A percentile compares a stretch with the other conserved stretches of the same genome.
phyloP scores from a whole-genome alignment of 1,140 invertebrate genomes.

The Drosophila takahashii region DNA sequence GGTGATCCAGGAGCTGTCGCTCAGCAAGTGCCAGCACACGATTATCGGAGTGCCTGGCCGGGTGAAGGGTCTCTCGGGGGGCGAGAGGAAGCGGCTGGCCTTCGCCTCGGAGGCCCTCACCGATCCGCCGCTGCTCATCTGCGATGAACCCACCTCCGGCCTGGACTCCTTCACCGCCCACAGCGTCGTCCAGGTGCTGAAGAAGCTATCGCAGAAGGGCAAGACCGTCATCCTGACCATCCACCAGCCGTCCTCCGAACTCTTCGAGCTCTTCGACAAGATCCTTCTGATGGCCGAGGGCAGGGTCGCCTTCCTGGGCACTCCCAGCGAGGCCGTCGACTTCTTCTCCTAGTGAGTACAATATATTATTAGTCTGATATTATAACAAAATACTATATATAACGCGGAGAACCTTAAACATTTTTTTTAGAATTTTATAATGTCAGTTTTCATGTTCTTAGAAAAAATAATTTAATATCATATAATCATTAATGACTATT shows the following conservation, averaged over 20 bases:
- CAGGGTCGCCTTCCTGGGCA: slow-evolving; percentile 95
- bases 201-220: slow-evolving; percentile 91
- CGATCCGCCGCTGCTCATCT: slow-evolving; percentile 97
- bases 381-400: not conserved
- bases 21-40: slow-evolving; percentile 94
- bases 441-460: no score
- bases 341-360: slow-evolving; percentile 93
- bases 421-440: no score
- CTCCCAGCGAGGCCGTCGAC: slow-evolving; percentile 89
- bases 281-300: slow-evolving; percentile 96
- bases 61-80: slow-evolving; percentile 97
- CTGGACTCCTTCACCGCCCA: slow-evolving; percentile 94
- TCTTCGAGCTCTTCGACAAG: slow-evolving; percentile 96
- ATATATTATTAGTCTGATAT: not conserved
- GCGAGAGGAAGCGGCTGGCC: slow-evolving; percentile 97
- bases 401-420: no score
- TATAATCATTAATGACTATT: no score
- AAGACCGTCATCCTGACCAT: slow-evolving; percentile 98
- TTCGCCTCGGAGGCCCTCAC: slow-evolving; percentile 98
- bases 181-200: slow-evolving; percentile 94
- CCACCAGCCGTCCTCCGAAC: slow-evolving; percentile 97
- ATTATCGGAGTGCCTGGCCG: slow-evolving; percentile 94
- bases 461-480: no score
- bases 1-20: slow-evolving; percentile 90
- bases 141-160: slow-evolving; percentile 98